These are phyloP conservation scores for Pipistrellus kuhlii DNA, from an alignment of 2,797 vertebrate genomes.

Conservation along the genomic window DNA sequence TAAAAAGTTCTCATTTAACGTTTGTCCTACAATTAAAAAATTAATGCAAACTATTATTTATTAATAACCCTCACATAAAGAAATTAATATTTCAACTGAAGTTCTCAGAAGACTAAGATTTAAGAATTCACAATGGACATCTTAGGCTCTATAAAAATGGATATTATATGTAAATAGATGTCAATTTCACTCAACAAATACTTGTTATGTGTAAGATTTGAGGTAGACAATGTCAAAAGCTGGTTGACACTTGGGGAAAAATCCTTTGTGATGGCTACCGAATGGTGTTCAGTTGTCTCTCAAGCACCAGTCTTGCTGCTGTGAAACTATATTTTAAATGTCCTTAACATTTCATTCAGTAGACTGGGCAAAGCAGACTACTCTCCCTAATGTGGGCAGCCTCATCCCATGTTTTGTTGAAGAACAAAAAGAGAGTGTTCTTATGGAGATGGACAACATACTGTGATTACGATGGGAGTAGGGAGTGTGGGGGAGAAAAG, in stretches of 20 bases:
- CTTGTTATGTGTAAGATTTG: background rate
- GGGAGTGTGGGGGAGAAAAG: too few relatives aligned
- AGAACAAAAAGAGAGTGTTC: background rate
- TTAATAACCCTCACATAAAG: constrained; percentile 43
- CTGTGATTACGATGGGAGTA: too few relatives aligned
- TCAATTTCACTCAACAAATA: constrained; percentile 2
- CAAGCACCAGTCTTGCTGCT: background rate
- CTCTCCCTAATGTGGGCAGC: background rate
- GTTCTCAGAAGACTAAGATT: background rate
- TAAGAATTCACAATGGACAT: background rate
- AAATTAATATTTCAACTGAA: constrained; percentile 41
- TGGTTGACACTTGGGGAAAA: background rate
- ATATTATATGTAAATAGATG: constrained; percentile 9
- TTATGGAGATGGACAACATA: too few relatives aligned
- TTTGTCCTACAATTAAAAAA: background rate
- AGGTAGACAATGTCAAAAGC: background rate
- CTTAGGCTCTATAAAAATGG: background rate
- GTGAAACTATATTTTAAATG: background rate
- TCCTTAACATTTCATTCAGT: background rate
- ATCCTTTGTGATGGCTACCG: background rate
- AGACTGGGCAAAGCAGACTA: background rate
- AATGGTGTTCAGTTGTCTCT: background rate
- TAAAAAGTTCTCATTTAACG: constrained; percentile 28
- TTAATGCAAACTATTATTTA: constrained; percentile 19
- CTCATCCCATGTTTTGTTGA: background rate